phyloP scores from a whole-genome alignment of 1,140 invertebrate genomes.

The Meloidogyne exigua region DNA sequence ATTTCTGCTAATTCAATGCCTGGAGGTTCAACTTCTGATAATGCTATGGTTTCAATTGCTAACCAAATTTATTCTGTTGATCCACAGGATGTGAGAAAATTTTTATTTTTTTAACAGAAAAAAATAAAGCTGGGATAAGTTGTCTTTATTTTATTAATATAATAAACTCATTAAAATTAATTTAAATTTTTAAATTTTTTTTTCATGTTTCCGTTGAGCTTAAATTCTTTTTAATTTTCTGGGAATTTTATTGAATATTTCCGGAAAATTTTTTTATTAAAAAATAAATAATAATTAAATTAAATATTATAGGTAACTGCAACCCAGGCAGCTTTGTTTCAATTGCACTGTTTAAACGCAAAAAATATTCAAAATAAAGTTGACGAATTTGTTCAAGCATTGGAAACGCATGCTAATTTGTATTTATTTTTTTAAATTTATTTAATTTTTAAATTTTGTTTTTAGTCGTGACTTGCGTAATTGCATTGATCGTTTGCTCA shows the following conservation, averaged over 20 bases:
- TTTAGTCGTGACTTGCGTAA: constrained; percentile 37
- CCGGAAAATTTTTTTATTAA: neutral
- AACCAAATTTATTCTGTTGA: constrained; percentile 3
- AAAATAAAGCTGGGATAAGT: no score
- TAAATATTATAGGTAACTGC: constrained; percentile 29
- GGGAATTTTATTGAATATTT: no score
- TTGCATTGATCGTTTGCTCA: constrained; percentile 36
- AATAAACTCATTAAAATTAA: no score
- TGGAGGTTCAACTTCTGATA: neutral
- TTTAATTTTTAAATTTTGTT: neutral
- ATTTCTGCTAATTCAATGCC: constrained; percentile 4
- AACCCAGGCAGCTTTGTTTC: constrained; percentile 29
- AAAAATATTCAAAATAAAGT: constrained; percentile 43
- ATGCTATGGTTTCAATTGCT: neutral
- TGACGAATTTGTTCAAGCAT: constrained; percentile 40
- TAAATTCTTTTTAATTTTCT: no score
- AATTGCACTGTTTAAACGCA: constrained; percentile 45
- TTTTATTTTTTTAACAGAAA: no score
- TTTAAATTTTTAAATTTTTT: no score
- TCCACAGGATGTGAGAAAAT: neutral
- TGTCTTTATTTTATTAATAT: no score
- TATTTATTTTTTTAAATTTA: constrained; percentile 9
- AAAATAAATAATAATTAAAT: no score
- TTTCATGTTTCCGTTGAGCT: no score
- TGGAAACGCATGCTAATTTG: constrained; percentile 38